Conservation (phyloP, 2,113 vertebrate species). For the Aleadryas rufinucha region DNA sequence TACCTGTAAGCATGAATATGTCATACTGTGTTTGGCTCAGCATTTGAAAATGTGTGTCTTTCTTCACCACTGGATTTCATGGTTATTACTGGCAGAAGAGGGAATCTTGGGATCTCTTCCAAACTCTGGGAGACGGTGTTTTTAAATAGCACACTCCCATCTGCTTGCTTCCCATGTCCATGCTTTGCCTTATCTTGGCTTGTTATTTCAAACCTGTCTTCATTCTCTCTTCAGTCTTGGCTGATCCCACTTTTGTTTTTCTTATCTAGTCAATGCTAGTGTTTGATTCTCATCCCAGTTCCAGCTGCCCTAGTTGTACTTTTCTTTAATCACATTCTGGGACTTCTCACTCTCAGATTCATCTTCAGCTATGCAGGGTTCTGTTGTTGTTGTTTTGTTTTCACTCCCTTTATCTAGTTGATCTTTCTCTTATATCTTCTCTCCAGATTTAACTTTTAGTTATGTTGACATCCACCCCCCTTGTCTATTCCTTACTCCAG, state of each 20-base stretch:
- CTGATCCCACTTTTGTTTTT: not conserved
- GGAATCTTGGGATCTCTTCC: not conserved
- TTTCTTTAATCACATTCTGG: not conserved
- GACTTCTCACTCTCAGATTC: not conserved
- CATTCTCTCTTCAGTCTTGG: not conserved
- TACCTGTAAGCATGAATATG: not conserved
- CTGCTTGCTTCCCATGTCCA: not conserved
- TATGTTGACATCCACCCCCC: not conserved
- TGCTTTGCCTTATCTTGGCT: slow-evolving; percentile 11
- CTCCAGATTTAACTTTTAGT: not conserved
- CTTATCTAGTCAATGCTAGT: not conserved
- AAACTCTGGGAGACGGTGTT: not conserved
- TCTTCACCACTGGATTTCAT: slow-evolving; percentile 7
- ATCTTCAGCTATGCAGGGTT: not conserved
- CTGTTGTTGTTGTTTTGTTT: not conserved
- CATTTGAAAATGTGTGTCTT: not conserved
- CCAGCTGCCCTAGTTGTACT: not conserved
- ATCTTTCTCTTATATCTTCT: not conserved
- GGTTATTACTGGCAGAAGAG: slow-evolving; percentile 1
- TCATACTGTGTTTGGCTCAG: not conserved
- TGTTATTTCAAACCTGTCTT: slow-evolving; percentile 16
- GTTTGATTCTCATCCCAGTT: not conserved
- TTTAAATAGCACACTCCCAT: not conserved
- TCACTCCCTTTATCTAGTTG: not conserved
- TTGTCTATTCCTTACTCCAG: not conserved